Evolutionary conservation across 2,113 vertebrate genomes (phyloP).

Genomic region (Melanocharis versteri): DNA sequence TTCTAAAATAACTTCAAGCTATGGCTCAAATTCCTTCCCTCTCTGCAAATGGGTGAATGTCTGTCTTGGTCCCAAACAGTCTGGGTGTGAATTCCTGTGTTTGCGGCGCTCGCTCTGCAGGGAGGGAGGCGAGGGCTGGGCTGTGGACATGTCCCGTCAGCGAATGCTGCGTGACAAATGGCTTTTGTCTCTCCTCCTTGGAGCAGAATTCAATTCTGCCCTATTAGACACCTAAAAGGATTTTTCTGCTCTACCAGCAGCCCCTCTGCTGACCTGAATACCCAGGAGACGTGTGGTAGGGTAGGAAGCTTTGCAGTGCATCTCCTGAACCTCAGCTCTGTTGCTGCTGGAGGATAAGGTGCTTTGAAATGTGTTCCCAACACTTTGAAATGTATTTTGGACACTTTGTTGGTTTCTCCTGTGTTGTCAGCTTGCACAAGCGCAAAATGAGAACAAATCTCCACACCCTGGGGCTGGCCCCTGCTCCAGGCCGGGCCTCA

Average conservation of each 20-base stretch:
- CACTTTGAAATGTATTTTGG: background rate
- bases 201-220: conserved; percentile 18
- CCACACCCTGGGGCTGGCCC: rapidly evolving
- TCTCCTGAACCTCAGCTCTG: background rate
- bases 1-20: background rate
- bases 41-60: background rate
- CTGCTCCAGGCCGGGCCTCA: background rate
- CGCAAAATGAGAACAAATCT: background rate
- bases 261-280: background rate
- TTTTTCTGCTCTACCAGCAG: background rate
- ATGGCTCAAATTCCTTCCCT: background rate
- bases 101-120: background rate
- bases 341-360: background rate
- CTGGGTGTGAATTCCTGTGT: background rate
- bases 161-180: background rate
- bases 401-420: background rate
- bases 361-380: background rate
- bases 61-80: background rate
- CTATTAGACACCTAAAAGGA: background rate
- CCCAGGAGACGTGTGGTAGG: background rate
- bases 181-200: background rate
- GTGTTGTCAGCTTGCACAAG: background rate
- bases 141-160: conserved; percentile 12
- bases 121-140: background rate
- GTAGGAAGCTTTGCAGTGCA: background rate